Base-by-base conservation (phyloP, 1,140 invertebrate species). In the Delia radicum region DNA sequence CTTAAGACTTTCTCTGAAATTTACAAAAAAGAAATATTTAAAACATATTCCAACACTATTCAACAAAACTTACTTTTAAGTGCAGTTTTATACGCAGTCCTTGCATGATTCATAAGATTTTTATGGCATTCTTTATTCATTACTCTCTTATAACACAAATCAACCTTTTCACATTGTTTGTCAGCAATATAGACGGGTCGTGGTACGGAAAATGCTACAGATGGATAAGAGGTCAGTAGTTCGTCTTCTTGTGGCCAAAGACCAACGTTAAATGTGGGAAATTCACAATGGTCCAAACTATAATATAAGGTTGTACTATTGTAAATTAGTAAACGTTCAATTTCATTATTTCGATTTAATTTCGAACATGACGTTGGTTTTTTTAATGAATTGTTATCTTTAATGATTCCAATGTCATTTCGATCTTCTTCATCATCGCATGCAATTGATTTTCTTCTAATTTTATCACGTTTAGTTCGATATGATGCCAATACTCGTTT, bases 231-330 rank as follows among this genome's bases (percentile, higher is more conserved):
- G 2, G n/a, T n/a, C 7, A 75, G 46, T 33, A 37, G 27, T 15
- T 69, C 18, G 6, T 12, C 24, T 3, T 75, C 29, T 18, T 67
- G 13, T 42, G 77, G 69, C 28, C 7, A 26, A 21, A 48, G 24
- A 3, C 29, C 29, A 6, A 75, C 55, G 74, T 69, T 75, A 6
- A 77, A 75, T 1, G 69, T 37, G 3, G 77, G 77, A n/a, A 77
- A 73, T 13, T 69, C 5, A 27, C 37, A 12, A 63, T 77, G 76
- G 12, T 61, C 28, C 18, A 74, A 26, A 13, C 28, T 71, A 26
- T 46, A 72, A 13, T n/a, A 21, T 29, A 73, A 28, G 3, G 24
- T 31, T 0, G 62, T 61, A 2, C 31, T 29, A 46, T 65, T 76
- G 29, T 76, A 21, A 24, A 73, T 29, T 18, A 73, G 18, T 18